Evolutionary conservation across 2,888 invertebrate species (phyloP).

Genomic region (Phengaris alcon): DNA sequence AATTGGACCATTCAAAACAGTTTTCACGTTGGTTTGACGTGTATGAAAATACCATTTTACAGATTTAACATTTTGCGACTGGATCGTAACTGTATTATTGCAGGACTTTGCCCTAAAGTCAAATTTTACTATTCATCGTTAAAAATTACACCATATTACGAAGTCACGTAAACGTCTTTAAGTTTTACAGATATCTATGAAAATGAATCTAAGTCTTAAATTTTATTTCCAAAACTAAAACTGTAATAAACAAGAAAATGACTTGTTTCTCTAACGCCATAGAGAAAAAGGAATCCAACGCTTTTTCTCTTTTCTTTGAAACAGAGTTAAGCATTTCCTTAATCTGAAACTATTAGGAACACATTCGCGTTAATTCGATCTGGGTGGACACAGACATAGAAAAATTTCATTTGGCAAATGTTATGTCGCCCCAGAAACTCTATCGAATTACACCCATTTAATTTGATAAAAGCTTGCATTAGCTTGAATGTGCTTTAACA

Average conservation of each 20-base stretch:
- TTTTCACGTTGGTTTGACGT: no score
- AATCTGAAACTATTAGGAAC: conserved; percentile 10
- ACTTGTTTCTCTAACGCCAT: background rate
- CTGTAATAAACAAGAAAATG: background rate
- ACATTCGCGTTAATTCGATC: conserved; percentile 4
- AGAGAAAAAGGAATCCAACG: background rate
- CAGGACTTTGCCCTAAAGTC: no score
- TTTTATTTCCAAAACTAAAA: background rate
- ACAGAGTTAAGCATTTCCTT: conserved; percentile 7
- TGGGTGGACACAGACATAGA: conserved; percentile 9
- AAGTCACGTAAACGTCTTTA: no score
- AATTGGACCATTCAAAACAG: no score
- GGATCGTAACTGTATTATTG: no score
- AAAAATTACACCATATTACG: no score
- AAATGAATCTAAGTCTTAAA: no score
- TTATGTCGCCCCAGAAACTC: conserved; percentile 14
- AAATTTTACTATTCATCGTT: background rate
- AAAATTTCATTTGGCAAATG: conserved; percentile 26
- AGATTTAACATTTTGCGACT: no score
- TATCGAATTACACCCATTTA: conserved; percentile 41
- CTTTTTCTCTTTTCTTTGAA: background rate
- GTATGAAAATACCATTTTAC: no score
- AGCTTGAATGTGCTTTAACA: conserved; percentile 33
- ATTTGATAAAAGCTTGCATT: conserved; percentile 42
- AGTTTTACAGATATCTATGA: no score